Base-by-base conservation (phyloP, 1,140 invertebrate species). In the Cotesia glomerata region DNA sequence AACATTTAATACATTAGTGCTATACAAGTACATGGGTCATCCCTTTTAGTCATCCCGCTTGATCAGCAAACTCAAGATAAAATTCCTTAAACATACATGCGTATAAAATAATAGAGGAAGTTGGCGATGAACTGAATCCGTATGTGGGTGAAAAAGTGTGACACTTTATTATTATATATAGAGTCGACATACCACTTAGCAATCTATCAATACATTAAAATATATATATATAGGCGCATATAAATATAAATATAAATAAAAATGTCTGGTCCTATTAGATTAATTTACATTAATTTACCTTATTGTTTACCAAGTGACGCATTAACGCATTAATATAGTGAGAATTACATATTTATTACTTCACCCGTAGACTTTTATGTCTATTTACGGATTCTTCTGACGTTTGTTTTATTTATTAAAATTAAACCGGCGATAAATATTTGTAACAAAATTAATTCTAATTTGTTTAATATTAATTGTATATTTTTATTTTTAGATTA, bases 221-320 rank as follows among this genome's bases (percentile, higher is more conserved):
- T 14, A 54, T 14, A 18, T n/a, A 14, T n/a, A 14, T n/a, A 54
- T 54, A 54, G 16, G 5, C 3, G 26, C 26, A 26, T 26, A 26
- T 26, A 26, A 9, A 70, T 26, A 49, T 52, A 58, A 5, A 16
- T 51, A 34, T 35, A 62, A 51, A 32, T 32, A 70, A 49, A 34
- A 16, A 49, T 35, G 56, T 65, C 67, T 68, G 72, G 66, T 64
- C 77, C 77, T 67, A 78, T 81, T 81, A 80, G 77, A 78, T 76
- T 81, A 76, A 80, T 81, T 81, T 80, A 77, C 79, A 78, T 76
- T 81, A 79, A 81, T 79, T 78, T 76, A 78, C 68, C 71, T 79
- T 77, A 80, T 80, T 81, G 76, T 80, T 79, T 79, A 75, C 74
- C 68, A 65, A 78, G 78, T 63, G 45, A 52, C 34, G 59, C 59